These are phyloP conservation scores for Limnothrissa miodon DNA, from an alignment of 2,113 vertebrate species.

Conservation along the genomic window DNA sequence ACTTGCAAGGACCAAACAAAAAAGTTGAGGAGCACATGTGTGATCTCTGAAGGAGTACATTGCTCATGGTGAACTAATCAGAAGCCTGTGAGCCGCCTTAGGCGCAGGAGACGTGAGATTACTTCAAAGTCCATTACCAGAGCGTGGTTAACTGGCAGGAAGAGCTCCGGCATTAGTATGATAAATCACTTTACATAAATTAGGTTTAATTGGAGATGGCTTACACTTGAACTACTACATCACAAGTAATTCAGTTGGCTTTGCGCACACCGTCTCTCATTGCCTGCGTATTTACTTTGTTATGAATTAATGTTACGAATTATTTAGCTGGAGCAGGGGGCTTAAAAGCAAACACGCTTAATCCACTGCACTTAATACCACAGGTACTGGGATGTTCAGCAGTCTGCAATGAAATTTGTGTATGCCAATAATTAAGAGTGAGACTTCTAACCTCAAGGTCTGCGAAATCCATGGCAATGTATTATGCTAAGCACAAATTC, in stretches of 20 bases:
- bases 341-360: not conserved
- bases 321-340: not conserved
- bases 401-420: not conserved
- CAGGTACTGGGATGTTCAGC: not conserved
- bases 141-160: not conserved
- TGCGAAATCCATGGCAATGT: not conserved
- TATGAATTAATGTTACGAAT: not conserved
- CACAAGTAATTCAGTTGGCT: not conserved
- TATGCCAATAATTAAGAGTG: not conserved
- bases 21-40: not conserved
- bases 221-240: not conserved
- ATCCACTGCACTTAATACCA: not conserved
- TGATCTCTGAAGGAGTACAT: not conserved
- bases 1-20: not conserved
- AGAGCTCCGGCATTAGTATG: not conserved
- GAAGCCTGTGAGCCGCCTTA: not conserved
- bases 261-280: not conserved
- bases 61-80: not conserved
- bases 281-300: not conserved
- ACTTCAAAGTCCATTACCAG: slow-evolving; percentile 13
- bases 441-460: not conserved
- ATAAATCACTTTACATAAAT: slow-evolving; percentile 18
- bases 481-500: not conserved
- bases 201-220: slow-evolving; percentile 14
- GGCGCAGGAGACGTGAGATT: not conserved